Evolutionary conservation across 2,797 vertebrate species (phyloP), one percentile per base, ranked within the genome.

Genomic region (Brotula barbata): DNA sequence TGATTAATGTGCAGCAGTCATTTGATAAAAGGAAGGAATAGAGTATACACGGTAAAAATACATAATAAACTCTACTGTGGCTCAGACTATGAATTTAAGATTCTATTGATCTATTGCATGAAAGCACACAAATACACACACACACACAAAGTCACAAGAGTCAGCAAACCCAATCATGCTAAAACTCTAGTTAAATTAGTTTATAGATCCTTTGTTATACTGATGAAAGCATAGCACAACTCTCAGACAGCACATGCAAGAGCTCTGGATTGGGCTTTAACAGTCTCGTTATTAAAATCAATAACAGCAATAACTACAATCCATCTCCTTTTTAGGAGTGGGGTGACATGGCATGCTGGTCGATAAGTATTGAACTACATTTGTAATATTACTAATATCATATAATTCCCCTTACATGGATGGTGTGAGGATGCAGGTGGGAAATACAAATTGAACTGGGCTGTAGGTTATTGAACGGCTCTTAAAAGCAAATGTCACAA

Each of bases 221-320:
- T 59, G 51, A 71, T 62, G 58, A 66, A 60, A 69, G 51, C 61
- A 59, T 28, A 50, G 46, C 44, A 44, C 34, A 52, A 61, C 15
- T 17, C 41, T 60, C 40, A 45, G 41, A 23, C n/a, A 50, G 33
- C 23, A 28, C 34, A 51, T 66, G 79, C 58, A 56, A 31, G 56
- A 80, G 60, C 73, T 53, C 61, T 40, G 59, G 63, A 73, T 47
- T 57, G 63, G 70, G 67, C 70, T 73, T 73, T 59, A 86, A 85
- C 76, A 81, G 76, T 58, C 67, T 78, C 67, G 81, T 88, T 90
- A 88, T 90, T 90, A 88, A 92, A 91, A 91, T 92, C 90, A 90
- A 92, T 91, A 91, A 63, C 61, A 65, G 85, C 85, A 90, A 91
- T 90, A 91, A 91, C 82, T 80, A 84, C 85, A 87, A 90, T 92